Percentiles rank a stretch among this genome's conserved stretches.
Evolutionary conservation across 2,113 vertebrate species (phyloP).

Genomic region (Dendrocopos noguchii): DNA sequence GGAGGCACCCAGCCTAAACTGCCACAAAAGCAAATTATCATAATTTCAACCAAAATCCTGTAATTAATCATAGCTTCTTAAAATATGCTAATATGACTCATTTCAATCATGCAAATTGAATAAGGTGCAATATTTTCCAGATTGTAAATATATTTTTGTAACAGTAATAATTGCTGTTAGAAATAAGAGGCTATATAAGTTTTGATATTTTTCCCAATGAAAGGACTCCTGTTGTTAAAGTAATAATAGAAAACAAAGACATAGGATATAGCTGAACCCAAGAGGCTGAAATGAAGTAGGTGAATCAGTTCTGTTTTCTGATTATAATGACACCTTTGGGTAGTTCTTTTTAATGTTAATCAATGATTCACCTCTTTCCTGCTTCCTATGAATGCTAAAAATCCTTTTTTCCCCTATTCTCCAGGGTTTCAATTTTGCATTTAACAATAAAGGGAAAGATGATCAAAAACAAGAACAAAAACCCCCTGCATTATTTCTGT

Average conservation of each 20-base stretch:
- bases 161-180: background rate
- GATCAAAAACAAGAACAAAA: background rate
- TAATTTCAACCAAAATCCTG: background rate
- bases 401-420: background rate
- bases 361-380: background rate
- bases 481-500: accelerated
- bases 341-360: background rate
- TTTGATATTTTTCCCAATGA: background rate
- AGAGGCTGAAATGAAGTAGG: background rate
- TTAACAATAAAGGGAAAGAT: background rate
- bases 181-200: background rate
- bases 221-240: background rate
- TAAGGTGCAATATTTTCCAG: background rate
- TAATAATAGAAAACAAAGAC: background rate
- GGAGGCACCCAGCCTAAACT: too few relatives aligned
- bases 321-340: background rate
- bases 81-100: conserved; percentile 16
- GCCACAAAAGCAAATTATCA: background rate
- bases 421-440: background rate
- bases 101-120: background rate
- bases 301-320: conserved; percentile 9
- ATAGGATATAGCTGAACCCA: background rate
- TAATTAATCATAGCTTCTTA: conserved; percentile 14
- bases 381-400: conserved; percentile 3
- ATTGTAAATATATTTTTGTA: conserved; percentile 13